Base-by-base conservation (phyloP, 2,113 vertebrate genomes). In the Suricata suricatta region DNA sequence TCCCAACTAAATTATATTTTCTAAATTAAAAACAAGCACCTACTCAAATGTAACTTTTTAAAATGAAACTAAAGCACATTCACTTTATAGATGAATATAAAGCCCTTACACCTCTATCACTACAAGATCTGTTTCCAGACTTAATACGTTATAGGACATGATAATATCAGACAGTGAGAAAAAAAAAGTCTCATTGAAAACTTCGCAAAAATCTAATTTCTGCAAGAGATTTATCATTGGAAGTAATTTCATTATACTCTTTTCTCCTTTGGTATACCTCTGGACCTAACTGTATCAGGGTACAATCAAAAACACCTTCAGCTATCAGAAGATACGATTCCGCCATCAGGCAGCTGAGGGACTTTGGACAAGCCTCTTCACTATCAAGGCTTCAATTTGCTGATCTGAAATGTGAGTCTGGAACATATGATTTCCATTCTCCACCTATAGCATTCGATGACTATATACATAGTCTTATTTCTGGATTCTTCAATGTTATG, bases 1-100 rank as follows among this genome's bases (percentile, higher is more conserved):
- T 91, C 29, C 33, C 31, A 90, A 60, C 19, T 72, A 88, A 92
- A 76, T 93, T 33, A 81, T 76, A 92, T 90, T 93, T 96, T 93
- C 9, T 50, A 90, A 96, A 87, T 94, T 93, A 93, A 88, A 96
- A 96, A 90, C 6, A 80, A 96, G 44, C 88, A 97, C 5, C 88
- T 2, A 38, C 29, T 71, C 33, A 85, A 85, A 81, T 81, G 21
- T 29, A 85, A 69, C 57, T 57, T 38, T 14, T 12, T 16, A 29
- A 77, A 90, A 77, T 89, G n/a, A 79, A 80, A 27, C 38, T 31
- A 95, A 95, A 76, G 52, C 16, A 95, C 29, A 88, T 77, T 77
- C 23, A 27, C 35, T 82, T 68, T 88, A 83, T 31, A 54, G 74
- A 79, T 69, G 35, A 89, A 86, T 91, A 68, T 7, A 47, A 4